Conservation (phyloP, 2,888 invertebrate genomes). For the Scaptodrosophila latifasciaeformis region DNA sequence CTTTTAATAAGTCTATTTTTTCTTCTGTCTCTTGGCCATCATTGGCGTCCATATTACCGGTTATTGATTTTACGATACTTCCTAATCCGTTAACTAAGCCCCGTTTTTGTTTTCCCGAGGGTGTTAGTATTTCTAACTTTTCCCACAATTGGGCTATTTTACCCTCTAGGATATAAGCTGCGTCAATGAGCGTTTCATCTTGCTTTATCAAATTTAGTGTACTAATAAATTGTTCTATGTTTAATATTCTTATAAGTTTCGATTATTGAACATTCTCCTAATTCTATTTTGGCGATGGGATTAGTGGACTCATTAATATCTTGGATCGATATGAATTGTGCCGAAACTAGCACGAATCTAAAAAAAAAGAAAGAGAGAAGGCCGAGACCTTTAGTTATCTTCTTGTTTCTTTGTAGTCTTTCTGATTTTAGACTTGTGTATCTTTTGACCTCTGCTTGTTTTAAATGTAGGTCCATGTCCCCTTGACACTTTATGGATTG, state of each 20-base stretch:
- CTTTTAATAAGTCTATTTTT: neutral
- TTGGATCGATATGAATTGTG: neutral
- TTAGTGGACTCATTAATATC: too few relatives aligned
- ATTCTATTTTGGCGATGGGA: too few relatives aligned
- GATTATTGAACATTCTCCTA: too few relatives aligned
- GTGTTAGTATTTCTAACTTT: neutral
- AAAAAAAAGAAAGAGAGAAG: neutral
- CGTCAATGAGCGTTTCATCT: neutral
- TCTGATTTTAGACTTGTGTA: too few relatives aligned
- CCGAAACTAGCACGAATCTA: neutral
- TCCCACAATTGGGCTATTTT: neutral
- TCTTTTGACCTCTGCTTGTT: constrained; percentile 1
- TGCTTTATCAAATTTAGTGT: neutral
- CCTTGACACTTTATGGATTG: neutral
- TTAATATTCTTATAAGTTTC: too few relatives aligned
- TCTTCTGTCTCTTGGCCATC: neutral
- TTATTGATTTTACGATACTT: neutral
- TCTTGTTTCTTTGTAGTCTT: neutral
- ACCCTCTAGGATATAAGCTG: neutral
- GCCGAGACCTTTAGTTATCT: neutral
- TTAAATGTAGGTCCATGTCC: neutral
- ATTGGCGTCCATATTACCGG: neutral
- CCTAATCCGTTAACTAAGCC: neutral
- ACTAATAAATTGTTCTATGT: neutral
- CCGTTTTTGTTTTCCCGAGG: neutral